Evolutionary conservation across 2,888 invertebrate species (phyloP), one percentile per base, ranked within the genome.

Genomic region (Eilema sororculum): DNA sequence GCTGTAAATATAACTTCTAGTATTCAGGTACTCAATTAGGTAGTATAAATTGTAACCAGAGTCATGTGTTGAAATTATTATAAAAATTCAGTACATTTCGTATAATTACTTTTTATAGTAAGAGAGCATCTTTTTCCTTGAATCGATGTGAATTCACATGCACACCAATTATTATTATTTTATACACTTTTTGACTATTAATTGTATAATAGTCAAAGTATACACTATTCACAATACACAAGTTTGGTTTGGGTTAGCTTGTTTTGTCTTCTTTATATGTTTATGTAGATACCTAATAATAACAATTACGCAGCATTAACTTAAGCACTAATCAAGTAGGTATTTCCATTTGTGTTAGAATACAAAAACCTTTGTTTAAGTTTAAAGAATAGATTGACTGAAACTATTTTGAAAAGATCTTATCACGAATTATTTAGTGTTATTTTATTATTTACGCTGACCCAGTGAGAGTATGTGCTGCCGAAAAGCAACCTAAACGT

Each of bases 101-200:
- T 28, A 28, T 28, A 58, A 13, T 12, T 58, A 25, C 0, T 24
- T 12, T 58, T 28, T 58, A 25, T 24, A 25, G 20, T 24, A 13
- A 22, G 13, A 30, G 64, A 56, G 64, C 64, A 56, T 61, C 52
- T 62, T 20, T 68, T 62, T 52, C 20, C 58, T 58, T 33, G 20
- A 57, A 4, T 10, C 57, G 22, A 20, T 62, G 58, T 58, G 8
- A 64, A 59, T 52, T 30, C 30, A 46, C 68, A 58, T 12, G 59
- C 64, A 62, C 81, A 59, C 67, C 33, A 62, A 74, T n/a, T 71
- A 77, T 79, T 80, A n/a, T 74, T 69, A 25, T 28, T 77, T 73
- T 41, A 65, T 63, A 64, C 64, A 64, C 64, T 28, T n/a, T 37
- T 37, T 12, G 33, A 37, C 33, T 37, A 37, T 37, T 12, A 37